phyloP scores from a whole-genome alignment of 2,113 vertebrate species.

The Scatophagus argus region DNA sequence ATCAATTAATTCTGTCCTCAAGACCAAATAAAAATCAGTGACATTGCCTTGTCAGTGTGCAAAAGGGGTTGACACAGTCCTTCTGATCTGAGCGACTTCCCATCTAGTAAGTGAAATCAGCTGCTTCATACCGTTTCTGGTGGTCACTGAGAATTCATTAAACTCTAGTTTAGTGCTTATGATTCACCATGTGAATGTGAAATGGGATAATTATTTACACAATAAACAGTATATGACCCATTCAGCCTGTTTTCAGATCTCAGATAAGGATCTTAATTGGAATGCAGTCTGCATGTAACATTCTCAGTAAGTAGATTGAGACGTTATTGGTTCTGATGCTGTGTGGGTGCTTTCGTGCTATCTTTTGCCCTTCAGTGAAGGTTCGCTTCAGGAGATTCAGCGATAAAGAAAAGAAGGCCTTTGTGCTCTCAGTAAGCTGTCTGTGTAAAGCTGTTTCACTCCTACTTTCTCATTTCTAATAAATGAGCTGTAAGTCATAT shows the following conservation, averaged over 20 bases:
- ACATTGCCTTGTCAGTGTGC: neutral
- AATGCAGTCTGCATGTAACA: neutral
- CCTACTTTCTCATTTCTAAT: neutral
- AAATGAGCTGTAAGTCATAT: neutral
- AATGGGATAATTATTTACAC: neutral
- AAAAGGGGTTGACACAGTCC: neutral
- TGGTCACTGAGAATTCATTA: neutral
- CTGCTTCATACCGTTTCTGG: neutral
- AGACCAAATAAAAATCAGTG: slow-evolving; percentile 1
- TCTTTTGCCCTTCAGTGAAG: neutral
- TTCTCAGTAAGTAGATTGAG: neutral
- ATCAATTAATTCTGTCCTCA: slow-evolving; percentile 1
- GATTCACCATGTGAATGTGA: neutral
- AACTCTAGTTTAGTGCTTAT: neutral
- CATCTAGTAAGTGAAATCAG: slow-evolving; percentile 1
- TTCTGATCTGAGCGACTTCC: neutral
- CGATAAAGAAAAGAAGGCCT: neutral
- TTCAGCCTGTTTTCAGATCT: slow-evolving; percentile 4
- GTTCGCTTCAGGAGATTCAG: slow-evolving; percentile 15
- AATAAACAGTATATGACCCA: neutral
- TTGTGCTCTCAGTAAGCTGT: neutral
- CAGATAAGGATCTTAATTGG: neutral
- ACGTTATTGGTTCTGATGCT: neutral
- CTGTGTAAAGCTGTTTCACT: neutral
- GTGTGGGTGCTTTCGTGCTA: neutral